Base-by-base conservation (phyloP, 1,140 invertebrate species). In the Eubasilissa regina region DNA sequence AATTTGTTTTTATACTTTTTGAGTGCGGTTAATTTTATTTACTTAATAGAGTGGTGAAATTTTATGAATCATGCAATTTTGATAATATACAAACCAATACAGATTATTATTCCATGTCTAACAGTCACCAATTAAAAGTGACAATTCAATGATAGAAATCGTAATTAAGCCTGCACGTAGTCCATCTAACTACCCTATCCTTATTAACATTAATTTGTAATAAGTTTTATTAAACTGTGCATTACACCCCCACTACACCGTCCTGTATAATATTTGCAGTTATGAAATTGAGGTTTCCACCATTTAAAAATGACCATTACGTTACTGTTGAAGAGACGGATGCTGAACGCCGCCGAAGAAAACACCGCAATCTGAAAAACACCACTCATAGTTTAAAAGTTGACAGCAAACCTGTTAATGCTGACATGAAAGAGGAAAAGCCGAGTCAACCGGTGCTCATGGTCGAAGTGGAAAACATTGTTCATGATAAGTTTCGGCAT, bases 401-500 rank as follows among this genome's bases (percentile, higher is more conserved):
- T 53, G 79, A 77, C 45, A 55, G 70, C 11, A 62, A 80, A 64
- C 15, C 68, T 45, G 79, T 81, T 47, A 60, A 79, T 35, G 78
- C 78, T 25, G 83, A 85, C 66, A 45, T 56, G 25, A 19, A 68
- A 45, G 83, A 83, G 25, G 21, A 72, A 11, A 75, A 79, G 17
- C 19, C 66, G 0, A 82, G 85, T 60, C 85, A 90, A 79, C 89
- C 90, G 53, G 90, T 99, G 10, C 88, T 99, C 44, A 97, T 99
- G 94, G 97, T 95, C 0, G 96, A 98, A 89, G 96, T 98, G 44
- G 97, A 98, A 87, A 99, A 99, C 91, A 86, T 99, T 56, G 91
- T 93, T 45, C 95, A 98, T 85, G 94, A 98, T 77, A 94, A 95
- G 82, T 99, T 97, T 87, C 91, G 94, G 81, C 95, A 95, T 86